Base-by-base conservation (phyloP, 2,797 vertebrate species). In the Lagodon rhomboides region DNA sequence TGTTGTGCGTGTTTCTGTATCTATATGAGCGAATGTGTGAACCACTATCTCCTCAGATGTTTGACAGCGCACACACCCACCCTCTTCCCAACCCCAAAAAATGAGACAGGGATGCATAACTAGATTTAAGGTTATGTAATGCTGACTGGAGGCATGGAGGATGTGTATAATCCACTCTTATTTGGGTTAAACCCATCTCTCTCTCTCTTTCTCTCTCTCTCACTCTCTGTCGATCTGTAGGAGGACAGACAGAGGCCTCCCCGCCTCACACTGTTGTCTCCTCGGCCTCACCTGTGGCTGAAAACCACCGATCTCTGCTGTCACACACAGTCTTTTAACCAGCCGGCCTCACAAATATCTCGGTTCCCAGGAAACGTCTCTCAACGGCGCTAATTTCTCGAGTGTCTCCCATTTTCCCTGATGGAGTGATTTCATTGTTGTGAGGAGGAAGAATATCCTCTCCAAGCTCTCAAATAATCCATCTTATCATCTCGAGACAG, bases 121-220 rank as follows among this genome's bases (percentile, higher is more conserved):
- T 93, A 91, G 92, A 94, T 94, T 93, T 90, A 89, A 90, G 92
- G 93, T 95, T 95, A 94, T 93, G 93, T 94, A 95, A 95, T 93
- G 84, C 81, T 88, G 89, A 90, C 91, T 86, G 82, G 75, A 91
- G 88, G 86, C 90, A 87, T 75, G 70, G 86, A 89, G 87, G 88
- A 91, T 93, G 84, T 91, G 86, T 92, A 86, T 95, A 94, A 94
- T 94, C 92, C 90, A 88, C 82, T 91, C 81, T 91, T 91, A 93
- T 93, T 93, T 94, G 91, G 92, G 92, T 94, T 94, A 94, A 95
- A 93, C 84, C 89, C 82, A 77, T 92, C 89, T 87, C 88, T 82
- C 79, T 78, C 59, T 78, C 80, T 61, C 53, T 53, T 47, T 73
- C 50, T 68, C 54, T 38, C 77, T 72, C 34, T 34, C 34, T 61